Evolutionary conservation across 2,113 vertebrate genomes (phyloP), one percentile per base, ranked within the genome.

Genomic region (Felis catus): DNA sequence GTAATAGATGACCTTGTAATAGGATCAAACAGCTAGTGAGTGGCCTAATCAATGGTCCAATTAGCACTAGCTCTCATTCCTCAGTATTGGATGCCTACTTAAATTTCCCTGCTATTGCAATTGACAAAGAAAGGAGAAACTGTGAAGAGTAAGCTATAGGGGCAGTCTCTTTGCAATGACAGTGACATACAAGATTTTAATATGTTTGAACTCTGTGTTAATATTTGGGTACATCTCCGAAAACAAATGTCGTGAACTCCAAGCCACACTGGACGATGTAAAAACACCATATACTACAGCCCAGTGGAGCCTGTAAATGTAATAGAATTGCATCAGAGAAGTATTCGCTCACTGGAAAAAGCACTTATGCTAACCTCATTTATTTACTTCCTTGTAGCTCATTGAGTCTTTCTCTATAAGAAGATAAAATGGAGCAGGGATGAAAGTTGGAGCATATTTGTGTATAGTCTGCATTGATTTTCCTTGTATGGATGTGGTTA

Each of bases 141-240:
- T 68, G 25, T 8, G 19, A 86, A 81, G 7, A 68, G 6, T 39
- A 79, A 86, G 13, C 0, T 25, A 14, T 25, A 19, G 4, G 36
- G 19, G 3, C 6, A 70, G 3, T 53, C 61, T 90, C 31, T 90
- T 78, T 78, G 25, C 29, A 80, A 16, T 63, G 48, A 81, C 8
- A 71, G 51, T 66, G 51, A 92, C 87, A 63, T 41, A 33, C 3
- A 55, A 19, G 18, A 70, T 70, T 74, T 96, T 90, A 53, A 5
- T 53, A 66, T 91, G 27, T 92, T 78, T 95, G 51, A 94, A 82
- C 31, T 63, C 27, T 66, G 41, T 88, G 51, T 92, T 95, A 33
- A 76, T 79, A 27, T 48, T 41, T 55, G 66, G 27, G 29, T 12
- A 68, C 1, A 19, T 33, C 11, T 70, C 33, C 51, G 14, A 61